Conservation (phyloP, 1,140 invertebrate genomes). For the Drosophila rufa region DNA sequence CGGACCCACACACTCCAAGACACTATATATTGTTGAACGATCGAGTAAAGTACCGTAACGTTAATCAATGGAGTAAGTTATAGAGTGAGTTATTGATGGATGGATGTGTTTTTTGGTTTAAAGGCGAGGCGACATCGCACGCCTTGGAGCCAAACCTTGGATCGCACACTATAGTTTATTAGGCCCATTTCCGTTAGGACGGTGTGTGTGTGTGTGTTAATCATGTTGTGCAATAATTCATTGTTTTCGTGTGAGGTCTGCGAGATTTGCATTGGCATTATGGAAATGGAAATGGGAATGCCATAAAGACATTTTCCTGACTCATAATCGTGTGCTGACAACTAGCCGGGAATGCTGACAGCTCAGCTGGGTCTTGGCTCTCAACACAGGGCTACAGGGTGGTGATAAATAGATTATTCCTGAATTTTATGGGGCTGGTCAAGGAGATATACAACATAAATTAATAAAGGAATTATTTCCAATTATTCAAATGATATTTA, state of each 20-base stretch:
- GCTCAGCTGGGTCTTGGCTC: slow-evolving; percentile 1
- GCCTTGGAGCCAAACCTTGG: slow-evolving; percentile 41
- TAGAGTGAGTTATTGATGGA: slow-evolving; percentile 55
- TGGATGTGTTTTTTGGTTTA: slow-evolving; percentile 18
- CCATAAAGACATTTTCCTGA: slow-evolving; percentile 33
- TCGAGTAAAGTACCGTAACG: slow-evolving; percentile 30
- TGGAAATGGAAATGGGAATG: slow-evolving; percentile 46
- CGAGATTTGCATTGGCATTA: slow-evolving; percentile 43
- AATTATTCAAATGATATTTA: too few relatives aligned
- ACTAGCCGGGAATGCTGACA: slow-evolving; percentile 35
- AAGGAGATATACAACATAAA: neutral
- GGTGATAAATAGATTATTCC: neutral
- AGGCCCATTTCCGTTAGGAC: slow-evolving; percentile 62
- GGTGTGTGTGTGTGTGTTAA: slow-evolving; percentile 17
- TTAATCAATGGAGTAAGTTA: slow-evolving; percentile 41
- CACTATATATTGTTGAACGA: slow-evolving; percentile 18
- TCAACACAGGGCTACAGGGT: neutral
- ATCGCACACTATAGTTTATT: slow-evolving; percentile 35
- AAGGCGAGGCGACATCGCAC: slow-evolving; percentile 46
- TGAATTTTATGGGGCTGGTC: neutral
- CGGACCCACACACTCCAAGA: slow-evolving; percentile 19
- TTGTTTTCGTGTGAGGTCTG: slow-evolving; percentile 46
- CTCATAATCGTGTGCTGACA: slow-evolving; percentile 34
- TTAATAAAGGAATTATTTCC: too few relatives aligned
- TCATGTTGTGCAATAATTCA: slow-evolving; percentile 56